Percentiles rank a stretch among this genome's conserved stretches.
phyloP scores from a whole-genome alignment of 2,113 vertebrate species.

The Megaceryle torquata region DNA sequence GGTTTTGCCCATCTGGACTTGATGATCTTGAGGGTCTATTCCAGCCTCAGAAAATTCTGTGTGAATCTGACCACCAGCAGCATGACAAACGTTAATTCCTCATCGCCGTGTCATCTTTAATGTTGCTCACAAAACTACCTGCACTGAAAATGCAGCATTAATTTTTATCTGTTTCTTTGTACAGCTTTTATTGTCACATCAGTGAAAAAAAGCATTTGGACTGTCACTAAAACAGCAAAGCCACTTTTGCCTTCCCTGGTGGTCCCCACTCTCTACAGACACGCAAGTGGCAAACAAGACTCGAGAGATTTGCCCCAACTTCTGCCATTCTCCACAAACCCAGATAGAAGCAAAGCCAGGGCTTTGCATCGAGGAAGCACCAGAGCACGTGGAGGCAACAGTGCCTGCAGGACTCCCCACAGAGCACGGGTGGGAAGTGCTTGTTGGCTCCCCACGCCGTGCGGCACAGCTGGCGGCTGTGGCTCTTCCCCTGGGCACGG shows the following conservation, averaged over 20 bases:
- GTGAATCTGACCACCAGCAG: not conserved
- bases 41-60: too few relatives aligned
- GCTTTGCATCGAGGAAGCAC: not conserved
- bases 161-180: not conserved
- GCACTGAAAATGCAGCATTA: not conserved
- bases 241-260: not conserved
- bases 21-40: too few relatives aligned
- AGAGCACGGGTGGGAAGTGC: accelerated
- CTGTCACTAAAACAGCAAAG: not conserved
- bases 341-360: not conserved
- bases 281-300: accelerated
- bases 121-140: not conserved
- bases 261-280: not conserved
- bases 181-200: not conserved
- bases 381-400: accelerated
- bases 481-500: not conserved
- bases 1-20: not conserved
- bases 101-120: not conserved
- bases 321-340: not conserved
- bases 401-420: accelerated
- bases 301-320: not conserved
- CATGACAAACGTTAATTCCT: not conserved
- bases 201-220: not conserved
- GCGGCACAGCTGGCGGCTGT: not conserved
- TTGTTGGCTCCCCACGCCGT: accelerated